Base-by-base conservation (phyloP, 2,113 vertebrate species). In the Hassar affinis region DNA sequence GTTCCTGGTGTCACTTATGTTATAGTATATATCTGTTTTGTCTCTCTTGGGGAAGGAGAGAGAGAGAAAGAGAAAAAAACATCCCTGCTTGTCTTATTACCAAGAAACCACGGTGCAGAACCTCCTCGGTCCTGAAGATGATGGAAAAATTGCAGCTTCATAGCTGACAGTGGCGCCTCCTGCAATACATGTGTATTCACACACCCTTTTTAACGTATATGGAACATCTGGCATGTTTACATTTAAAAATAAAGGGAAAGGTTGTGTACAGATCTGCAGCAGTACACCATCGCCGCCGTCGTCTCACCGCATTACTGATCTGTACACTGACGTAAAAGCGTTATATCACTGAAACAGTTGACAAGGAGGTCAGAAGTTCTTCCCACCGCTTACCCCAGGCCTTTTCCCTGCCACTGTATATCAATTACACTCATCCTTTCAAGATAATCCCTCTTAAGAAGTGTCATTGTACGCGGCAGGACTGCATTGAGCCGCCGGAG, bases 371-470 rank as follows among this genome's bases (percentile, higher is more conserved):
- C 71, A 62, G 51, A 82, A 75, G 74, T 74, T 75, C 69, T 75
- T 82, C 61, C 30, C 25, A 78, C 38, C 62, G 27, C 75, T 61
- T 57, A 49, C 57, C 86, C 76, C 75, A 35, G 61, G 52, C 74
- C 80, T 59, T 71, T 87, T 66, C 62, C 51, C 51, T 72, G 71
- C 76, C 80, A 76, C 85, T 88, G 86, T 84, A 81, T 83, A 88
- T 85, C 84, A 81, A 88, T 88, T 88, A 85, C 84, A 83, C 84
- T 83, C 62, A n/a, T 33, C 61, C 86, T 85, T 85, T 87, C 74
- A 83, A 81, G 81, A 84, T 88, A 27, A 85, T 84, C 84, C 74
- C 81, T 81, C 77, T 85, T 84, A 80, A 88, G 84, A 78, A 79
- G 80, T 45, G 56, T 79, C 54, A 87, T 84, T 89, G 61, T 81